phyloP scores from a whole-genome alignment of 2,113 vertebrate species.

The Tachycineta bicolor region DNA sequence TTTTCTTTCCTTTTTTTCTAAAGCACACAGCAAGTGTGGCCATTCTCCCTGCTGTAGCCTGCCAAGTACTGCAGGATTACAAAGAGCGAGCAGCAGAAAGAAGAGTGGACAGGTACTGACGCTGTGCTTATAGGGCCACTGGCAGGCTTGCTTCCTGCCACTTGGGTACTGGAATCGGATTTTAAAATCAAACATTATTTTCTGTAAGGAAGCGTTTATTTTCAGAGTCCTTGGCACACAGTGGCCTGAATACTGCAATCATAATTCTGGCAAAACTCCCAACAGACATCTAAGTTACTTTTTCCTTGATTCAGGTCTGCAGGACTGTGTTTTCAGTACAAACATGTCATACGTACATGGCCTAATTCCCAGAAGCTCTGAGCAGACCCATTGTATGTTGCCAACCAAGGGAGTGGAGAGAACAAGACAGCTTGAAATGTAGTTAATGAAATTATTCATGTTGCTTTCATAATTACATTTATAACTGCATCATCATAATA shows the following conservation, averaged over 20 bases:
- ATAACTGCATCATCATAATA: conserved; percentile 22
- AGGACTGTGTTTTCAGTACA: not conserved
- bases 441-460: conserved; percentile 40
- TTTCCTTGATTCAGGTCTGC: not conserved
- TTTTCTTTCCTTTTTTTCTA: not conserved
- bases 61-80: not conserved
- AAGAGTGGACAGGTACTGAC: not conserved
- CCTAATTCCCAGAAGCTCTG: conserved; percentile 3
- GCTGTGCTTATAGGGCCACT: not conserved
- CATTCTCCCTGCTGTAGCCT: not conserved
- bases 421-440: conserved; percentile 13
- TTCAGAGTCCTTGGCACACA: not conserved
- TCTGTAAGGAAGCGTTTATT: not conserved
- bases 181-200: conserved; percentile 5
- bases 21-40: not conserved
- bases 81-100: not conserved
- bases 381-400: not conserved
- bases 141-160: not conserved
- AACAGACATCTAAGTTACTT: not conserved
- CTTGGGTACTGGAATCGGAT: not conserved
- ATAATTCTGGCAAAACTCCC: not conserved
- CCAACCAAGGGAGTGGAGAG: conserved; percentile 4
- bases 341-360: not conserved
- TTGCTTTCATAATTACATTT: conserved; percentile 57
- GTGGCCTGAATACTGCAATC: not conserved